Evolutionary conservation across 1,140 invertebrate species (phyloP), one percentile per base, ranked within the genome.

Genomic region (Drosophila kanapiae): DNA sequence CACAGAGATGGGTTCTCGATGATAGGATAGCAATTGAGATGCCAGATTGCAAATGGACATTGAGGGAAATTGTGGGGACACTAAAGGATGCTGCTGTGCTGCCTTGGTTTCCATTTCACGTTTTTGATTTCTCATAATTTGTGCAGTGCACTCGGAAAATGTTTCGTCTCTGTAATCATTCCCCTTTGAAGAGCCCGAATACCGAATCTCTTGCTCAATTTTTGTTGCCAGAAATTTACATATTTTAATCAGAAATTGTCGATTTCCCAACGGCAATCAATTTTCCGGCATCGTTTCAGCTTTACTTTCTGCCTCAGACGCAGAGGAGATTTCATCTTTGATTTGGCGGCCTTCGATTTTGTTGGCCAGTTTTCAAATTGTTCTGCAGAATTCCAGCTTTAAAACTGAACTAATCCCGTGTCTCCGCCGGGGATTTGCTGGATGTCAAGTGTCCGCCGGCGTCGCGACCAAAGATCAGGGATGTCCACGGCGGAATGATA

Each of bases 111-210:
- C 62, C 61, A 75, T 54, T 74, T 74, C 74, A 64, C 74, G 65
- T 64, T 49, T 72, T 53, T 76, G 74, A 76, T 76, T 78, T 77
- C 74, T 77, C 75, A 78, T 78, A 78, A 78, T 38, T 43, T 40
- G 51, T 18, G 6, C 16, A 18, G n/a, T 9, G 31, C 14, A 13
- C 14, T 49, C 29, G 11, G 5, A 13, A 59, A 38, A 59, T 42
- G 61, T 42, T 48, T 31, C 38, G 42, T 57, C 37, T 40, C 13
- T 45, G 35, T 53, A 69, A n/a, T n/a, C n/a, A n/a, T n/a, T n/a
- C n/a, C n/a, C n/a, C n/a, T n/a, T n/a, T n/a, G n/a, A n/a, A n/a
- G 38, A 33, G 48, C 23, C 31, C 38, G 27, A 42, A 63, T 68
- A n/a, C n/a, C n/a, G n/a, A 59, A 33, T 45, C 42, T 33, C 27